A percentile compares a stretch with the other conserved stretches of the same genome.
Evolutionary conservation across 2,113 vertebrate species (phyloP).

Genomic region (Pangasianodon gigas): DNA sequence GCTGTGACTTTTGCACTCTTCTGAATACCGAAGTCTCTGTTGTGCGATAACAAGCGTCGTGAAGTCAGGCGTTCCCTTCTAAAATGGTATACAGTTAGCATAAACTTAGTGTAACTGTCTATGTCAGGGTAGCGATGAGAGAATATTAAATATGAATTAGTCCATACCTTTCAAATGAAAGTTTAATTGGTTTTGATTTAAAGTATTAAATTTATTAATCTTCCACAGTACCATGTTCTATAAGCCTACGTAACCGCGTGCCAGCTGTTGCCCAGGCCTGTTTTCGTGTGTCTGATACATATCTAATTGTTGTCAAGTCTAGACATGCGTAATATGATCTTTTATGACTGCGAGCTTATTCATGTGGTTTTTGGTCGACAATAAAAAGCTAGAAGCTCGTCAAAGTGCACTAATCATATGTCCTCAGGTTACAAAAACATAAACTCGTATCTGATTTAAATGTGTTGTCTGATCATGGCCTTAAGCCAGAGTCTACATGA

Average conservation of each 20-base stretch:
- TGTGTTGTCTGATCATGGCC: constrained; percentile 18
- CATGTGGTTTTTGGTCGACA: constrained; percentile 23
- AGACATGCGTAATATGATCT: constrained; percentile 31
- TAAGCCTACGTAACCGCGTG: not conserved
- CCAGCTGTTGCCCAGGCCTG: constrained; percentile 20
- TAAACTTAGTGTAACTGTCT: not conserved
- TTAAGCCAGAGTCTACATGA: constrained; percentile 2
- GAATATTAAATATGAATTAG: not conserved
- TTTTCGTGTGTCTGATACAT: constrained; percentile 1
- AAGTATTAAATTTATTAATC: not conserved
- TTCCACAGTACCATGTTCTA: not conserved
- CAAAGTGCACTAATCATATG: constrained; percentile 13
- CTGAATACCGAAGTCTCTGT: not conserved
- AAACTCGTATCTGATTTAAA: constrained; percentile 27
- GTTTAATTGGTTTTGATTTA: not conserved
- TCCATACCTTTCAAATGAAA: not conserved
- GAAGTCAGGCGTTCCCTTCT: not conserved
- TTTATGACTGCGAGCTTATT: constrained; percentile 33
- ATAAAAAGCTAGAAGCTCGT: constrained; percentile 24
- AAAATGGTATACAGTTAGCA: not conserved
- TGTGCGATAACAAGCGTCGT: not conserved
- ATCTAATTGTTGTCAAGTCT: constrained; percentile 28
- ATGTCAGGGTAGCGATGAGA: not conserved
- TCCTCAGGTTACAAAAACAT: constrained; percentile 36
- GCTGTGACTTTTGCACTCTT: constrained; percentile 21